Conservation (phyloP, 2,113 vertebrate species). For the Malaclemys terrapin region DNA sequence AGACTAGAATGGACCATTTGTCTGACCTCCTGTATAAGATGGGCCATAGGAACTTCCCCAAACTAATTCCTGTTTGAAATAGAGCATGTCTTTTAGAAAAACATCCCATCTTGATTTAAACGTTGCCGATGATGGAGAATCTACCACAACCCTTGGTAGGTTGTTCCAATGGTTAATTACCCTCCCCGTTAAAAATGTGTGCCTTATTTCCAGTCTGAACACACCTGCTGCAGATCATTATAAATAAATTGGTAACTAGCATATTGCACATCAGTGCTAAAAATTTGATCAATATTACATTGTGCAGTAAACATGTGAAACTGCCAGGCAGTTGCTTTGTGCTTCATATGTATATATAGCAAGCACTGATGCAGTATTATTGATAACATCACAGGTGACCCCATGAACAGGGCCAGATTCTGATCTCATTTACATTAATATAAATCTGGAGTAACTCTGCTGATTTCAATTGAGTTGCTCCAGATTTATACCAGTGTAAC, state of each 20-base stretch:
- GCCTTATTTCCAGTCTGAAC: neutral
- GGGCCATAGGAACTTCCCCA: neutral
- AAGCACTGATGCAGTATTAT: neutral
- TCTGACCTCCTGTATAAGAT: neutral
- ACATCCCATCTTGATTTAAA: neutral
- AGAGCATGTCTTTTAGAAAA: neutral
- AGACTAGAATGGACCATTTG: neutral
- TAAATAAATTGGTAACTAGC: neutral
- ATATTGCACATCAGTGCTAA: neutral
- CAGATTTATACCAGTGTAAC: neutral
- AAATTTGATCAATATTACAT: neutral
- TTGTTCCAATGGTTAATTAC: neutral
- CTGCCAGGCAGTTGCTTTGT: neutral
- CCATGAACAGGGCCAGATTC: neutral
- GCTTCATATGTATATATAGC: neutral
- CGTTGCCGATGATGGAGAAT: neutral
- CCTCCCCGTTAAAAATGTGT: neutral
- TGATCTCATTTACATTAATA: neutral
- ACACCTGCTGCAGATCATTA: neutral
- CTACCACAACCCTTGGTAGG: neutral
- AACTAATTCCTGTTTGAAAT: neutral
- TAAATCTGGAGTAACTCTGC: neutral
- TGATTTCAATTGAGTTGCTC: neutral
- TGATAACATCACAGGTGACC: neutral
- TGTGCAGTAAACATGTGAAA: neutral